phyloP scores from a whole-genome alignment of 1,140 invertebrate species.

The Macrostomum lignano region DNA sequence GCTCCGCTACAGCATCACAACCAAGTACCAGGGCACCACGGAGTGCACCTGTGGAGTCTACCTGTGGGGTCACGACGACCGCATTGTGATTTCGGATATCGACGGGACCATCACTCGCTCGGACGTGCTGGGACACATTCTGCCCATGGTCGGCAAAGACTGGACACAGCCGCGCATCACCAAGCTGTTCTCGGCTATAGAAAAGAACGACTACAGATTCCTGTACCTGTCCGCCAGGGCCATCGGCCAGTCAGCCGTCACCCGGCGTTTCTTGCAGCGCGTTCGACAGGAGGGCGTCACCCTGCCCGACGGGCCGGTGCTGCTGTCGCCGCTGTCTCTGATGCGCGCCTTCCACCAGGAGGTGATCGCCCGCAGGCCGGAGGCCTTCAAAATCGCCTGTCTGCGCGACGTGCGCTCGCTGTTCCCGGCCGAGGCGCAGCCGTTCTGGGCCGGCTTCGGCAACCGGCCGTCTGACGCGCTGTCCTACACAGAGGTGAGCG shows the following conservation, averaged over 20 bases:
- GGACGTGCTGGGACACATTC: conserved; percentile 85
- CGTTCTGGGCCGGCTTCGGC: conserved; percentile 94
- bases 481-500: conserved; percentile 5
- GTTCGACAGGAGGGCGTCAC: conserved; percentile 60
- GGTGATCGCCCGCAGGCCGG: conserved; percentile 96
- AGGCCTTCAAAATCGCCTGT: conserved; percentile 95
- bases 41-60: conserved; percentile 81
- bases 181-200: conserved; percentile 80
- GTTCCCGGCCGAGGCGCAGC: conserved; percentile 49
- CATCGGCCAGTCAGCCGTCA: conserved; percentile 61
- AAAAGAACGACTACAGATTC: conserved; percentile 52
- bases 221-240: conserved; percentile 68
- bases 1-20: conserved; percentile 85
- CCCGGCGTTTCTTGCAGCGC: conserved; percentile 67
- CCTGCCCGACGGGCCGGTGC: conserved; percentile 72
- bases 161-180: conserved; percentile 52
- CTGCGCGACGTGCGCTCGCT: conserved; percentile 70
- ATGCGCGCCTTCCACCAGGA: conserved; percentile 87
- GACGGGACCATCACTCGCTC: conserved; percentile 99
- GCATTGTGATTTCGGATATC: conserved; percentile 92
- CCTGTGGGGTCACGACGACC: conserved; percentile 78
- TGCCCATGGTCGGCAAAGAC: conserved; percentile 65
- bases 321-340: conserved; percentile 82
- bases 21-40: conserved; percentile 87
- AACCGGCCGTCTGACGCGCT: conserved; percentile 34